A percentile compares a stretch with the other conserved stretches of the same genome.
Conservation (phyloP, 2,797 vertebrate genomes). For the Melanotaenia trifasciata region DNA sequence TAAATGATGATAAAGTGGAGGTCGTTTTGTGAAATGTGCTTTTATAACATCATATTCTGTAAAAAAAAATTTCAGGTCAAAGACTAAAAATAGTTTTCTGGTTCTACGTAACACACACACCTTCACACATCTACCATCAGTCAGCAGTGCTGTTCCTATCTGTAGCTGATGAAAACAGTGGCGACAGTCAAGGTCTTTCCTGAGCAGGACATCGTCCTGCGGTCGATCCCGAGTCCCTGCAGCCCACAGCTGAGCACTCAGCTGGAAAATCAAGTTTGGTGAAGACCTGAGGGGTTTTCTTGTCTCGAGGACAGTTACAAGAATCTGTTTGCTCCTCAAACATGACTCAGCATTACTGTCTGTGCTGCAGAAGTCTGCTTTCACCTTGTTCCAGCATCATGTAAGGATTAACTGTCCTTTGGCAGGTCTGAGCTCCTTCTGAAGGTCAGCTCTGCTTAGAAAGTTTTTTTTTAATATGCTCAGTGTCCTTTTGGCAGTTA, state of each 20-base stretch:
- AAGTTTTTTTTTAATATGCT: too few relatives aligned
- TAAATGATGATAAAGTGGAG: not conserved
- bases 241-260: not conserved
- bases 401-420: not conserved
- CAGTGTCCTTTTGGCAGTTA: too few relatives aligned
- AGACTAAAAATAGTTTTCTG: not conserved
- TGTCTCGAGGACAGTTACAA: not conserved
- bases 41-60: not conserved
- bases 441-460: too few relatives aligned
- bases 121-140: not conserved
- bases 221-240: not conserved
- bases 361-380: not conserved
- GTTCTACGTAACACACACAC: not conserved
- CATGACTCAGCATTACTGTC: too few relatives aligned
- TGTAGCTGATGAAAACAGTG: conserved; percentile 44
- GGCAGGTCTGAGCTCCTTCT: too few relatives aligned
- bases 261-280: not conserved
- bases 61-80: conserved; percentile 1
- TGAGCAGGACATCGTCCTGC: too few relatives aligned
- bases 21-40: not conserved
- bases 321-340: not conserved
- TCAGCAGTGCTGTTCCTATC: conserved; percentile 38
- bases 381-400: not conserved
- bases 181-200: not conserved
- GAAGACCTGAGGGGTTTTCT: not conserved